These are phyloP conservation scores for Rallus limicola DNA, from an alignment of 2,113 vertebrate species.

Conservation along the genomic window DNA sequence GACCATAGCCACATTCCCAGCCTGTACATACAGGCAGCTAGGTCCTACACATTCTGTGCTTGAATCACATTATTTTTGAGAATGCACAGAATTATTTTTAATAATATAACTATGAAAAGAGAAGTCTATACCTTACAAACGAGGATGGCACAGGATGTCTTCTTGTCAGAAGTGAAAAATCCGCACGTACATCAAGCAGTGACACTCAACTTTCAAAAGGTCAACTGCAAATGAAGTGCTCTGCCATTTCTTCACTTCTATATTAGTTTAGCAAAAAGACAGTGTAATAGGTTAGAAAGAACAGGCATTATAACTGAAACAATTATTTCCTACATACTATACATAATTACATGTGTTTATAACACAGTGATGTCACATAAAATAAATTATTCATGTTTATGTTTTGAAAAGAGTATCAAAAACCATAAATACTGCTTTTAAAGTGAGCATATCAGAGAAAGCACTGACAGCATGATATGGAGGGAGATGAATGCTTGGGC, in stretches of 20 bases:
- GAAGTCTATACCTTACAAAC: background rate
- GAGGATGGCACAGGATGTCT: background rate
- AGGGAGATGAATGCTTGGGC: background rate
- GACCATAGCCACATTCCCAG: background rate
- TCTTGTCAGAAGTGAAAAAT: slow-evolving; percentile 6
- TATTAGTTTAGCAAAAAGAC: background rate
- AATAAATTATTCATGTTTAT: slow-evolving; percentile 7
- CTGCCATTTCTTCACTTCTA: background rate
- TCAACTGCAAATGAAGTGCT: background rate
- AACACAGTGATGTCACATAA: background rate
- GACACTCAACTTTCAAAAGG: background rate
- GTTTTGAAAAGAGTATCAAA: background rate
- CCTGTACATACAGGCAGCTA: background rate
- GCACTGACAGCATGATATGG: background rate
- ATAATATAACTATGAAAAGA: background rate
- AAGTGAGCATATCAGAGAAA: background rate
- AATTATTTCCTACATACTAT: background rate
- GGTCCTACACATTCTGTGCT: background rate
- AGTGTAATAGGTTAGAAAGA: background rate
- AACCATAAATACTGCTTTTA: background rate
- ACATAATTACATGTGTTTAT: background rate
- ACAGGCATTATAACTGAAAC: background rate
- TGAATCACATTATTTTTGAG: background rate
- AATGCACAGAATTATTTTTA: background rate
- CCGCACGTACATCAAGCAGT: background rate